Conservation (phyloP, 1,140 invertebrate genomes). For the Psix sp. region DNA sequence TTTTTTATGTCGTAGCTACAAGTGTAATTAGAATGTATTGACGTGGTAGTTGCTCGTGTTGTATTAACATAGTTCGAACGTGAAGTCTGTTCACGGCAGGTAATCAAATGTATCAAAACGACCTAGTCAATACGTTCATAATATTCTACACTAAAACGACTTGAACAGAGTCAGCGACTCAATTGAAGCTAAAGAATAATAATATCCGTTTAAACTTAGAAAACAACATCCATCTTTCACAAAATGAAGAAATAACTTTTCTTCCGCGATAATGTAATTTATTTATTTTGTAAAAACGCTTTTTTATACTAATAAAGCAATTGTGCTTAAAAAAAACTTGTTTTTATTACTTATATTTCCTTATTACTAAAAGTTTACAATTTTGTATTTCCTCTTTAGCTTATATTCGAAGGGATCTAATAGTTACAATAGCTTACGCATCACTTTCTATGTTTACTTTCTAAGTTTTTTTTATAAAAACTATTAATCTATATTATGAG, state of each 20-base stretch:
- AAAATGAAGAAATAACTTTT: constrained; percentile 36
- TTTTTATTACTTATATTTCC: background rate
- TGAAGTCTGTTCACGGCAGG: no score
- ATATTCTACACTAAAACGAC: constrained; percentile 27
- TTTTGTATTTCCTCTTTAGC: no score
- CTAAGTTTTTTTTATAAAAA: no score
- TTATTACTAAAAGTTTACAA: background rate
- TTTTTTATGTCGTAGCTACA: constrained; percentile 31
- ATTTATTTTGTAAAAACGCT: constrained; percentile 77
- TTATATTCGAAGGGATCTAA: no score
- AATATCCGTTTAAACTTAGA: constrained; percentile 22
- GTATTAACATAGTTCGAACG: no score
- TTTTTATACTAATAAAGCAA: constrained; percentile 77
- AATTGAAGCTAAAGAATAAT: constrained; percentile 23
- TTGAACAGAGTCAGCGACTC: constrained; percentile 28
- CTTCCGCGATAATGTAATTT: constrained; percentile 68
- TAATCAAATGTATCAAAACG: constrained; percentile 10
- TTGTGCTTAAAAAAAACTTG: constrained; percentile 56
- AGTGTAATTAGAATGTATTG: constrained; percentile 30
- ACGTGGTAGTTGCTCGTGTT: constrained; percentile 12
- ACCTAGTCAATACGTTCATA: constrained; percentile 40
- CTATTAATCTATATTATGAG: no score
- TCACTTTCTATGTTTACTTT: no score
- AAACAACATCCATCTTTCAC: constrained; percentile 46
- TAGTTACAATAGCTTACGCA: no score